Conservation (phyloP, 2,113 vertebrate genomes). For the Benitochromis conjunctus region DNA sequence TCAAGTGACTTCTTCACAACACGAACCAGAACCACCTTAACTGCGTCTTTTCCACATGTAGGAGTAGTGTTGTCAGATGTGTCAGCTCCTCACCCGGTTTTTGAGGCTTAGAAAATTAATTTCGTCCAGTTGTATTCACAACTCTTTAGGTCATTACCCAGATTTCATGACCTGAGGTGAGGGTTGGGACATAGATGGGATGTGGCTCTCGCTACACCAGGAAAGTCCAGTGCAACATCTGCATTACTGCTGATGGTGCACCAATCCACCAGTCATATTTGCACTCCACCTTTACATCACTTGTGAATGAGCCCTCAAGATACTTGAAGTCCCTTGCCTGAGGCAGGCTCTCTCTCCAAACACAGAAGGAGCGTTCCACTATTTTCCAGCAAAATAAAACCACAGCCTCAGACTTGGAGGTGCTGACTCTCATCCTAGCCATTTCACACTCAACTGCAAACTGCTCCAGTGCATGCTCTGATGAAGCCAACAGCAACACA, state of each 20-base stretch:
- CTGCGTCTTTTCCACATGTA: background rate
- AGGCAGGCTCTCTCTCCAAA: background rate
- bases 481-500: background rate
- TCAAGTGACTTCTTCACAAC: background rate
- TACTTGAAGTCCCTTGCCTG: background rate
- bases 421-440: background rate
- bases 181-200: background rate
- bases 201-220: background rate
- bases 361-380: background rate
- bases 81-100: background rate
- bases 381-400: background rate
- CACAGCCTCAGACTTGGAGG: too few relatives aligned
- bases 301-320: background rate
- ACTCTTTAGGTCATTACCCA: background rate
- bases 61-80: background rate
- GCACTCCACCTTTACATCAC: background rate
- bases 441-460: background rate
- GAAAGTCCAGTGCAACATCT: background rate
- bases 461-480: background rate
- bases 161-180: background rate
- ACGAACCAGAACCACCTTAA: rapidly evolving
- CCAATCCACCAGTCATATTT: background rate
- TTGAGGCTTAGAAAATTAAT: background rate
- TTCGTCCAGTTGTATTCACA: background rate
- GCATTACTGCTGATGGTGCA: background rate